A percentile compares a stretch with the other conserved stretches of the same genome.
phyloP scores from a whole-genome alignment of 2,113 vertebrate genomes.

The Thamnophis sirtalis region DNA sequence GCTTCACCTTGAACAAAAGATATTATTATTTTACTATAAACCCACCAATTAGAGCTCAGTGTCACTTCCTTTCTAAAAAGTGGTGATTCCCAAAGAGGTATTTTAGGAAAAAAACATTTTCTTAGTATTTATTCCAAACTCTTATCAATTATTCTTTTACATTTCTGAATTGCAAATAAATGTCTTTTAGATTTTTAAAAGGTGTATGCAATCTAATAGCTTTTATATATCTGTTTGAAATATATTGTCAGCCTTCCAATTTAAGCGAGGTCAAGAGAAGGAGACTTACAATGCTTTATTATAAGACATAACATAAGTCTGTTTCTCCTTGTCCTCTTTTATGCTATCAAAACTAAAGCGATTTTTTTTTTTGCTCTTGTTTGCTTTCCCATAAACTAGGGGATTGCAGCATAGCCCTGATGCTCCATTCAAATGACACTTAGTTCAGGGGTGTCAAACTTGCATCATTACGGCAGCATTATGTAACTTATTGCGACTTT shows the following conservation, averaged over 20 bases:
- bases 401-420: too few relatives aligned
- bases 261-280: neutral
- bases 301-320: neutral
- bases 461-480: accelerated
- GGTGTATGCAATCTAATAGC: neutral
- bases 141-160: neutral
- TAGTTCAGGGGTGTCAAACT: too few relatives aligned
- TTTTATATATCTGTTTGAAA: neutral
- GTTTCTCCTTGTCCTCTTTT: neutral
- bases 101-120: neutral
- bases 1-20: neutral
- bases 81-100: neutral
- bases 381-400: neutral
- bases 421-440: too few relatives aligned
- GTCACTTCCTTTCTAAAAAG: too few relatives aligned
- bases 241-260: neutral
- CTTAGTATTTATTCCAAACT: neutral
- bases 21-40: neutral
- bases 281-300: neutral
- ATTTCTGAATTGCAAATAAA: neutral
- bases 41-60: neutral
- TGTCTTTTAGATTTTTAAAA: neutral
- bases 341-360: neutral
- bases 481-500: too few relatives aligned
- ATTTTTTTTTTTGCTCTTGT: neutral